A percentile compares a stretch with the other conserved stretches of the same genome.
Conservation (phyloP, 2,113 vertebrate species). For the Anguilla japonica region DNA sequence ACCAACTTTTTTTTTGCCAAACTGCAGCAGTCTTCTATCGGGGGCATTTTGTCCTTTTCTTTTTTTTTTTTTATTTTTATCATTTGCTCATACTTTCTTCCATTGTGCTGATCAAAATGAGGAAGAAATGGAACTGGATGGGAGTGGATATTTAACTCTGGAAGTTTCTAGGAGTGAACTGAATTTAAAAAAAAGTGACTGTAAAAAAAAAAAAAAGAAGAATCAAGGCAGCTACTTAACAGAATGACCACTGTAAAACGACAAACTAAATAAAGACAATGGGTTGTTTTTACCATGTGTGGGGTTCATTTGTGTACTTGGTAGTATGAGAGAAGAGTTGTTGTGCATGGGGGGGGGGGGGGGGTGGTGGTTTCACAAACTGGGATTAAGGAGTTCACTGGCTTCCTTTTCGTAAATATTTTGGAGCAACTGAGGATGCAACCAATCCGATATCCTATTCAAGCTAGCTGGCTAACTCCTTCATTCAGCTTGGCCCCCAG, state of each 20-base stretch:
- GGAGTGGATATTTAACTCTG: slow-evolving; percentile 1
- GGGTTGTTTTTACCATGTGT: slow-evolving; percentile 63
- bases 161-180: slow-evolving; percentile 28
- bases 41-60: slow-evolving; percentile 56
- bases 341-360: too few relatives aligned
- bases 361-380: neutral
- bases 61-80: slow-evolving; percentile 50
- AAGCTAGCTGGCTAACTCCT: neutral
- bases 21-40: slow-evolving; percentile 56
- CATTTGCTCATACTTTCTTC: slow-evolving; percentile 62
- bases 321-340: neutral
- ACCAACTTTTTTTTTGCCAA: slow-evolving; percentile 60
- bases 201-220: slow-evolving; percentile 44
- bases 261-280: slow-evolving; percentile 73
- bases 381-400: neutral
- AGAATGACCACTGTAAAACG: slow-evolving; percentile 76
- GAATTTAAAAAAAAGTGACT: slow-evolving; percentile 50
- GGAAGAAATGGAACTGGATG: slow-evolving; percentile 47
- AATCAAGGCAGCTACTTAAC: slow-evolving; percentile 77
- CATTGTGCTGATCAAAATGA: slow-evolving; percentile 64
- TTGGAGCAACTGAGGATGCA: neutral
- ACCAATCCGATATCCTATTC: neutral
- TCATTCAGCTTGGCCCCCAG: neutral
- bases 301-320: neutral
- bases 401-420: neutral